Conservation (phyloP, 2,797 vertebrate species). For the Gastrophryne carolinensis region DNA sequence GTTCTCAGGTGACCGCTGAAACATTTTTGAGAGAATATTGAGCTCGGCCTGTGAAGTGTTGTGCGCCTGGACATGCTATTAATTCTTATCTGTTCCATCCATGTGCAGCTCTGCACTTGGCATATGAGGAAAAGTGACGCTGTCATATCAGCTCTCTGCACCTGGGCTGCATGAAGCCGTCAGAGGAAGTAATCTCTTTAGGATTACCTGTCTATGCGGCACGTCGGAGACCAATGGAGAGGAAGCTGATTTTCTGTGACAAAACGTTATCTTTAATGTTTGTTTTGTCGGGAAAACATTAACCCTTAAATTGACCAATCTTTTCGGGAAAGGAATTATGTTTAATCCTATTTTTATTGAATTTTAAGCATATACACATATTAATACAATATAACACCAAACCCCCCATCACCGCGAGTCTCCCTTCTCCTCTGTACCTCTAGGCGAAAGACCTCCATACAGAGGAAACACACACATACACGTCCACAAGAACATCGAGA, state of each 20-base stretch:
- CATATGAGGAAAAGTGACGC: not conserved
- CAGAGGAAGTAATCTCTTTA: conserved; percentile 19
- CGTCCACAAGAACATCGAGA: no score
- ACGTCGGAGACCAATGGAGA: not conserved
- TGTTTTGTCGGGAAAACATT: not conserved
- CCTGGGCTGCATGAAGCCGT: conserved; percentile 12
- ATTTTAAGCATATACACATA: no score
- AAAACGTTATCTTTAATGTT: conserved; percentile 10
- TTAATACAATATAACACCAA: no score
- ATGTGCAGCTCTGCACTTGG: not conserved
- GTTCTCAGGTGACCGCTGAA: conserved; percentile 36
- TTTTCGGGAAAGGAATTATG: not conserved
- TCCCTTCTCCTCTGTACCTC: no score
- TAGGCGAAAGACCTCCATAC: no score
- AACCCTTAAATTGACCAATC: not conserved
- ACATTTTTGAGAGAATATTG: conserved; percentile 32
- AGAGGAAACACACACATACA: no score
- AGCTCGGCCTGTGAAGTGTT: conserved; percentile 21
- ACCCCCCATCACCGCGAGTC: no score
- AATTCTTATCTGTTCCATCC: conserved; percentile 29
- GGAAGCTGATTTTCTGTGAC: conserved; percentile 8
- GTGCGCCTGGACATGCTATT: conserved; percentile 31
- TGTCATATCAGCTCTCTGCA: conserved; percentile 33
- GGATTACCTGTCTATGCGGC: conserved; percentile 27
- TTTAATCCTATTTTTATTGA: no score